Conservation (phyloP, 2,113 vertebrate species). For the Podarcis raffonei region DNA sequence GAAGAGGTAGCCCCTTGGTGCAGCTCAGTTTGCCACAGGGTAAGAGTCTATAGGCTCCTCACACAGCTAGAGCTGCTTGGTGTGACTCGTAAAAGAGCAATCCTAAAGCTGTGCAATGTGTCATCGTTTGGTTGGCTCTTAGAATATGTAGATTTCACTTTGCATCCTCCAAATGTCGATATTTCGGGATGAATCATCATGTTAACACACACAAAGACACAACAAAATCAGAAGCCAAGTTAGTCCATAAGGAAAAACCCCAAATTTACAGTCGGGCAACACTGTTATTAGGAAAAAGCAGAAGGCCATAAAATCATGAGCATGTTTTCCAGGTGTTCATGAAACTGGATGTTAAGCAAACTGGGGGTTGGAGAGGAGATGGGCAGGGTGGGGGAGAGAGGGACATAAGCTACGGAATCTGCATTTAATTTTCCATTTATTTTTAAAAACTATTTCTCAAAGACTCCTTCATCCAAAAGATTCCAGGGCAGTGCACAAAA, state of each 20-base stretch:
- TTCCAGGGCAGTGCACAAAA: too few relatives aligned
- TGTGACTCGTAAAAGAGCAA: neutral
- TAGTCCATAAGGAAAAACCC: neutral
- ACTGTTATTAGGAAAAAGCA: neutral
- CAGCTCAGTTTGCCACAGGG: neutral
- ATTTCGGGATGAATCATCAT: neutral
- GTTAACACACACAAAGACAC: neutral
- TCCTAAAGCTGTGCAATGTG: neutral
- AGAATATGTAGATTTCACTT: neutral
- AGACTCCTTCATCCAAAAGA: too few relatives aligned
- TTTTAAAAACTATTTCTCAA: too few relatives aligned
- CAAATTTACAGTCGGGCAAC: neutral
- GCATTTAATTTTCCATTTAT: too few relatives aligned
- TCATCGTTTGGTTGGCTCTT: neutral
- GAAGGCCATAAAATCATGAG: neutral
- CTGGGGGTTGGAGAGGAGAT: neutral
- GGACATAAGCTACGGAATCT: neutral
- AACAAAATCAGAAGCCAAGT: neutral
- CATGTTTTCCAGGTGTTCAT: neutral
- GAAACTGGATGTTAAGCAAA: neutral
- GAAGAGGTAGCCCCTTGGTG: too few relatives aligned
- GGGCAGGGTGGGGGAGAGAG: too few relatives aligned
- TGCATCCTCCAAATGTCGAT: neutral
- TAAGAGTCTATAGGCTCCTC: neutral
- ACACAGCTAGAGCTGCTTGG: neutral